Evolutionary conservation across 1,140 invertebrate genomes (phyloP).

Genomic region (silkworm (Bombyx mori)): DNA sequence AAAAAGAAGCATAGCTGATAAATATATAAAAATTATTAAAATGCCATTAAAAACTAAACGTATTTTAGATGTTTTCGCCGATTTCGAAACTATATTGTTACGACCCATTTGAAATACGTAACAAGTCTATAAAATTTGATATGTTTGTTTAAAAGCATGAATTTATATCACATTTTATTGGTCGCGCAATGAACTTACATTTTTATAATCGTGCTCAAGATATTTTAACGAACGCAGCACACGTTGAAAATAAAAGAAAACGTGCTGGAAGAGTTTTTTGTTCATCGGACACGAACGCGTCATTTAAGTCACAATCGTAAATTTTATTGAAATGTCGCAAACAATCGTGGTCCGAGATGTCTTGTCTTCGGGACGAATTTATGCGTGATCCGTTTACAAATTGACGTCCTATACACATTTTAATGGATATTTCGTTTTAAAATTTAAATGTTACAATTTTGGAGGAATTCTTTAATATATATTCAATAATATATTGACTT

Average conservation of each 20-base stretch:
- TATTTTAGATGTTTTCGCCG: no score
- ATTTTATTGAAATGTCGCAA: slow-evolving; percentile 70
- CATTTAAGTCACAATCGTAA: slow-evolving; percentile 69
- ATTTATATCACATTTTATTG: slow-evolving; percentile 28
- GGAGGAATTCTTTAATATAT: no score
- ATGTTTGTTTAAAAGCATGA: slow-evolving; percentile 12
- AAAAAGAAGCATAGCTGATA: no score
- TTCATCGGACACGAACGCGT: slow-evolving; percentile 56
- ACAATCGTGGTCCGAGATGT: slow-evolving; percentile 63
- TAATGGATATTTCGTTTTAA: slow-evolving; percentile 42
- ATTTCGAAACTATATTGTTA: no score
- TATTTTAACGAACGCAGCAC: slow-evolving; percentile 64
- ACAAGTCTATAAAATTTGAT: slow-evolving; percentile 12
- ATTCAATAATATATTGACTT: no score
- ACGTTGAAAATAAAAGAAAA: slow-evolving; percentile 60
- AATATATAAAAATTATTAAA: no score
- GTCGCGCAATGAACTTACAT: slow-evolving; percentile 40
- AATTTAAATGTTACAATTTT: no score
- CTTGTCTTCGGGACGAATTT: slow-evolving; percentile 67
- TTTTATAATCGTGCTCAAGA: slow-evolving; percentile 57
- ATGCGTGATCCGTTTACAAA: slow-evolving; percentile 71
- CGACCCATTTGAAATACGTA: background rate
- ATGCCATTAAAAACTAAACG: no score
- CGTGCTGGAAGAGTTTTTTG: slow-evolving; percentile 59
- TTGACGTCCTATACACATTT: slow-evolving; percentile 58